A percentile compares a stretch with the other conserved stretches of the same genome.
phyloP scores from a whole-genome alignment of 2,113 vertebrate genomes.

The Redunca redunca region DNA sequence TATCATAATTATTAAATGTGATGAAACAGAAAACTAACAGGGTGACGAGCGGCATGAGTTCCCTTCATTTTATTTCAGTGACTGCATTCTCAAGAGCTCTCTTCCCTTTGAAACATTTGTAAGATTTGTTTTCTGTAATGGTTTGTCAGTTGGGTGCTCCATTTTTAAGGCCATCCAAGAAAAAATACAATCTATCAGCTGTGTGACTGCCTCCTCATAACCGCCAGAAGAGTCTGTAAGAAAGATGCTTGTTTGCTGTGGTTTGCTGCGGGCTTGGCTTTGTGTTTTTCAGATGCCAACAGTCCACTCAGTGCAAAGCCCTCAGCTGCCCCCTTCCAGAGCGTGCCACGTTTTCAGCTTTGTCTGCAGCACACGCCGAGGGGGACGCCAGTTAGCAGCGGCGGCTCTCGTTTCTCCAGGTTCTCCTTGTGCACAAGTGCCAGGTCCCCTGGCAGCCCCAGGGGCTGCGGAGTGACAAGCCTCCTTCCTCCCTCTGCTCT shows the following conservation, averaged over 20 bases:
- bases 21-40: conserved; percentile 10
- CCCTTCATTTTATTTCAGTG: conserved; percentile 14
- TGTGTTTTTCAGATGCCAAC: conserved; percentile 36
- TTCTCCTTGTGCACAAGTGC: neutral
- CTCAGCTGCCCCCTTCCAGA: neutral
- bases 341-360: neutral
- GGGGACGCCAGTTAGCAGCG: accelerated
- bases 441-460: neutral
- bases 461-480: neutral
- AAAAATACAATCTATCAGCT: conserved; percentile 4
- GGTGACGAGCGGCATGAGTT: neutral
- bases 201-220: conserved; percentile 12
- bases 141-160: neutral
- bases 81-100: neutral
- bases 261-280: conserved; percentile 29
- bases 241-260: conserved; percentile 61
- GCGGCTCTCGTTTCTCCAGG: neutral
- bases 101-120: neutral
- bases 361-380: accelerated
- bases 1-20: neutral
- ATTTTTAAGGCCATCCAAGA: conserved; percentile 9
- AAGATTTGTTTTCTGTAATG: conserved; percentile 41
- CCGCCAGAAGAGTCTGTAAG: conserved; percentile 1
- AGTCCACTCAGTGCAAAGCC: neutral
- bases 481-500: neutral